These are phyloP conservation scores for Toxotes jaculatrix DNA, from an alignment of 2,113 vertebrate genomes.

Conservation along the genomic window DNA sequence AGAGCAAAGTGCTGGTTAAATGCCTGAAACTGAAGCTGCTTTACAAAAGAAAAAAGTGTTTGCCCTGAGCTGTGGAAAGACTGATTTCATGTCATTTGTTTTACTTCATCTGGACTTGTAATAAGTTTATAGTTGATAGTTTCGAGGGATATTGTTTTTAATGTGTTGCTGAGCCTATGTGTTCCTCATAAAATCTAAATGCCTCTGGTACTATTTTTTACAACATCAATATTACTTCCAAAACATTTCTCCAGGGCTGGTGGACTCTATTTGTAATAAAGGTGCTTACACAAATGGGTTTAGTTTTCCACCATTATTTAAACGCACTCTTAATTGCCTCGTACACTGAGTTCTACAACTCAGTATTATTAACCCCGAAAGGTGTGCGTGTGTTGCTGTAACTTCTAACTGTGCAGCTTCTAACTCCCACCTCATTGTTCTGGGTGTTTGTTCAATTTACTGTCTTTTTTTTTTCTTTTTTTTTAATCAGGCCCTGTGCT, in stretches of 20 bases:
- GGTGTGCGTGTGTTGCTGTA: background rate
- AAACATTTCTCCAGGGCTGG: slow-evolving; percentile 17
- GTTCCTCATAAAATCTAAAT: slow-evolving; percentile 50
- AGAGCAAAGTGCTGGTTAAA: slow-evolving; percentile 6
- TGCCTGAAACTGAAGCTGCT: slow-evolving; percentile 5
- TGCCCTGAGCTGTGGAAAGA: slow-evolving; percentile 5
- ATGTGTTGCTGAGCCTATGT: slow-evolving; percentile 41
- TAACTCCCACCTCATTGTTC: background rate
- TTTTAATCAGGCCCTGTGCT: slow-evolving; percentile 30
- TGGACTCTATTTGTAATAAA: slow-evolving; percentile 36
- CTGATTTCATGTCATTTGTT: slow-evolving; percentile 29
- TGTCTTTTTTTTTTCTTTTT: background rate
- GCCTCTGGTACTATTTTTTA: slow-evolving; percentile 47
- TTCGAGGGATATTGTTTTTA: slow-evolving; percentile 41
- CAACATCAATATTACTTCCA: slow-evolving; percentile 6
- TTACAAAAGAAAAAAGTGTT: background rate
- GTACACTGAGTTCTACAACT: background rate
- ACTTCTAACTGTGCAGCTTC: background rate
- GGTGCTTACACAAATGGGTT: slow-evolving; percentile 32
- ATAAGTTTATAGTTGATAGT: background rate
- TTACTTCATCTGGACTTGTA: slow-evolving; percentile 15
- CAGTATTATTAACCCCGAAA: background rate
- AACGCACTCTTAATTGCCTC: slow-evolving; percentile 31
- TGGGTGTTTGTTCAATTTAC: slow-evolving; percentile 18
- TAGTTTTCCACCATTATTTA: slow-evolving; percentile 57